Evolutionary conservation across 2,113 vertebrate species (phyloP).

Genomic region (Austrofundulus limnaeus): DNA sequence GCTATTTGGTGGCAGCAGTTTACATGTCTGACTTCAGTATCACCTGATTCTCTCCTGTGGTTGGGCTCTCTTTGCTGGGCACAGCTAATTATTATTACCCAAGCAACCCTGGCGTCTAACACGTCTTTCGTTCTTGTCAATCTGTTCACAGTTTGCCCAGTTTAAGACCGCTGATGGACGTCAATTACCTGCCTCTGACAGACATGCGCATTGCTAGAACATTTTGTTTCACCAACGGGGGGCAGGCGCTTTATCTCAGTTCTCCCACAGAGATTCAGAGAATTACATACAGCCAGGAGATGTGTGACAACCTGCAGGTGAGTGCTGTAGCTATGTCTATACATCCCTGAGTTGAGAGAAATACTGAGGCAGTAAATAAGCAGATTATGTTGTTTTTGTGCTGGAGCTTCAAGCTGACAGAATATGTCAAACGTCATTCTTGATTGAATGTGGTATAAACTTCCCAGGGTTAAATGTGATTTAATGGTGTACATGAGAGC

Average conservation of each 20-base stretch:
- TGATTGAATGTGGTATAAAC: slow-evolving; percentile 36
- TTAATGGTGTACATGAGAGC: slow-evolving; percentile 5
- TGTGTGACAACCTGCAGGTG: slow-evolving; percentile 97
- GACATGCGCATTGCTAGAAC: slow-evolving; percentile 98
- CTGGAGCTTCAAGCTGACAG: slow-evolving; percentile 14
- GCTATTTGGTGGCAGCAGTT: neutral
- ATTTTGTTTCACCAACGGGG: slow-evolving; percentile 95
- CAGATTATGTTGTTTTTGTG: slow-evolving; percentile 8
- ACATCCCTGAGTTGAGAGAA: neutral
- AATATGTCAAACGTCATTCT: slow-evolving; percentile 52
- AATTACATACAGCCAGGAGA: slow-evolving; percentile 97
- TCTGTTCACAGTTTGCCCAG: slow-evolving; percentile 88
- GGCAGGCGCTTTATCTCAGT: slow-evolving; percentile 94
- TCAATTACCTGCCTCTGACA: slow-evolving; percentile 92
- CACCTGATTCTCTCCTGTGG: neutral
- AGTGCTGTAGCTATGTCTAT: slow-evolving; percentile 7
- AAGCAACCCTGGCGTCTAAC: slow-evolving; percentile 16
- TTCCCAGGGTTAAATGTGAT: slow-evolving; percentile 30
- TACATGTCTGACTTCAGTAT: neutral
- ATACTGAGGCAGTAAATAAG: slow-evolving; percentile 10
- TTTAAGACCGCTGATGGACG: slow-evolving; percentile 92
- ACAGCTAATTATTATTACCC: neutral
- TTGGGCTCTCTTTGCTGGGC: neutral
- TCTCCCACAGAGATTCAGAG: slow-evolving; percentile 98
- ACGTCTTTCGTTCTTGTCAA: slow-evolving; percentile 17